Conservation (phyloP, 2,888 invertebrate genomes). For the Neria commutata region DNA sequence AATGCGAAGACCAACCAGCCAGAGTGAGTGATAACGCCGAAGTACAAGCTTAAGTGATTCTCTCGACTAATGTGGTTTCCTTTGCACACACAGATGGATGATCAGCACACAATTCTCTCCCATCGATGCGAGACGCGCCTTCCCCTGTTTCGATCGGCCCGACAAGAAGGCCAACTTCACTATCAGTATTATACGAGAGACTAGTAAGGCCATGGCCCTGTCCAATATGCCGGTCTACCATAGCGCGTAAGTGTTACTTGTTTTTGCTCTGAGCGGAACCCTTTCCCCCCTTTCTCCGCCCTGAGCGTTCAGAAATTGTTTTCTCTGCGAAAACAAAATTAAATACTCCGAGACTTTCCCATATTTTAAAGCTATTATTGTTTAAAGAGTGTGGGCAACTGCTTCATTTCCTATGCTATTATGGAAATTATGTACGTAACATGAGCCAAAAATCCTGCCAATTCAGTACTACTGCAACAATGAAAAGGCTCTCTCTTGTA, state of each 20-base stretch:
- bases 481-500: too few relatives aligned
- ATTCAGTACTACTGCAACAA: too few relatives aligned
- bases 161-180: conserved; percentile 78
- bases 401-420: too few relatives aligned
- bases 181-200: conserved; percentile 69
- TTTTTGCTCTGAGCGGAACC: too few relatives aligned
- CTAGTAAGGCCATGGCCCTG: conserved; percentile 59
- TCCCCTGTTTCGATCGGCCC: conserved; percentile 90
- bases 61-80: neutral
- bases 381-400: too few relatives aligned
- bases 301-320: too few relatives aligned
- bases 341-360: too few relatives aligned
- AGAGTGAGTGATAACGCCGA: conserved; percentile 58
- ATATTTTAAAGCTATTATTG: neutral
- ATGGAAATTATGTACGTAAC: too few relatives aligned
- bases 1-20: conserved; percentile 56
- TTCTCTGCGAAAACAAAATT: too few relatives aligned
- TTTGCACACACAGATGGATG: conserved; percentile 67
- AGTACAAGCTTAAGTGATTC: neutral
- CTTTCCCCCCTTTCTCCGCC: too few relatives aligned
- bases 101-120: conserved; percentile 82
- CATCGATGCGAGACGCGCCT: conserved; percentile 78
- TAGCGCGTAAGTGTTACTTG: conserved; percentile 44
- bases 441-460: too few relatives aligned
- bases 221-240: conserved; percentile 70